These are phyloP conservation scores for Chloromyia formosa DNA, from an alignment of 2,888 invertebrate genomes.

Conservation along the genomic window DNA sequence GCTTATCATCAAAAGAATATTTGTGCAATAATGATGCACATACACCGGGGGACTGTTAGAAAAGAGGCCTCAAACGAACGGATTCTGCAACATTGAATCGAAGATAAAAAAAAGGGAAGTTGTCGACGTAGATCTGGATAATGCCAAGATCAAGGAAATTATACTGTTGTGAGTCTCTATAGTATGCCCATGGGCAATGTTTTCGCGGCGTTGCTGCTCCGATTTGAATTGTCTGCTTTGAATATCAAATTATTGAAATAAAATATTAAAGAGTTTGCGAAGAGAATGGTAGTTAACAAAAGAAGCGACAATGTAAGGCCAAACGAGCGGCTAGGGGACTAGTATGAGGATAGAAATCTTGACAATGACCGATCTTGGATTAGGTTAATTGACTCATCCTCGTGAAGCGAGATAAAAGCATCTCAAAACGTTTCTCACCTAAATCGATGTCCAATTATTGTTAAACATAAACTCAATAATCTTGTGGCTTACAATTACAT, in stretches of 20 bases:
- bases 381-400: no score
- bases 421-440: no score
- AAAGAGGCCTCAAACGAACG: no score
- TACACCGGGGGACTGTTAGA: background rate
- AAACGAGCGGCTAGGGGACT: no score
- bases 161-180: background rate
- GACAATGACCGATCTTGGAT: no score
- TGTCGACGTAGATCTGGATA: background rate
- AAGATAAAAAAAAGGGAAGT: no score
- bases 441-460: no score
- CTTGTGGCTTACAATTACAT: no score
- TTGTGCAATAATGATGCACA: slow-evolving; percentile 27
- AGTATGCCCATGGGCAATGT: background rate
- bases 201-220: background rate
- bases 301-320: background rate
- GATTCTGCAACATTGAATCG: no score
- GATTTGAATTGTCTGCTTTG: background rate
- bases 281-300: background rate
- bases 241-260: background rate
- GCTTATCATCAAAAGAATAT: background rate
- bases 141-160: slow-evolving; percentile 5
- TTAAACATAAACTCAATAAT: no score
- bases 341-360: no score
- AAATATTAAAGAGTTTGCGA: background rate
- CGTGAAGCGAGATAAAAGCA: no score